Conservation (phyloP, 2,113 vertebrate genomes). For the Petromus typicus region DNA sequence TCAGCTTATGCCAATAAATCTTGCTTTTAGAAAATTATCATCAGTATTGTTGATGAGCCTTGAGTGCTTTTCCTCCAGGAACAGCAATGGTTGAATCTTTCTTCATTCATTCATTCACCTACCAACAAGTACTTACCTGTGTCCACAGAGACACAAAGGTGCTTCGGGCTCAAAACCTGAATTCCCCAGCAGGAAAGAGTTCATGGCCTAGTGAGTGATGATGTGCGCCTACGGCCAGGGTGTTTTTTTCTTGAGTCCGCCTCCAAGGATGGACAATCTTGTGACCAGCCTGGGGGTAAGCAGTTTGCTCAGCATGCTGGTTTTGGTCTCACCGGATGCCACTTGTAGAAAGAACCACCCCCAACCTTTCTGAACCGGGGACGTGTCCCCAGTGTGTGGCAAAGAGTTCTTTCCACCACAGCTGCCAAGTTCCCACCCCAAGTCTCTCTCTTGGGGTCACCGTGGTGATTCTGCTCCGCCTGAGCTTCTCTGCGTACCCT, state of each 20-base stretch:
- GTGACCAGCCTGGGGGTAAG: neutral
- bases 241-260: neutral
- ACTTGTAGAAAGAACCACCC: neutral
- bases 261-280: neutral
- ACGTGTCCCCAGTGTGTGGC: neutral
- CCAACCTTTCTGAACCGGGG: neutral
- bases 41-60: neutral
- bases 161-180: slow-evolving; percentile 5
- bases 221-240: neutral
- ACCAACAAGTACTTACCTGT: neutral
- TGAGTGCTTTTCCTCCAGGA: neutral
- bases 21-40: neutral
- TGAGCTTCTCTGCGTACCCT: neutral
- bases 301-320: neutral
- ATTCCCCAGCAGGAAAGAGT: neutral
- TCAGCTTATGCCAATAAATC: neutral
- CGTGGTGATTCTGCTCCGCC: neutral
- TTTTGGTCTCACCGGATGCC: neutral
- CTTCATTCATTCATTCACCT: slow-evolving; percentile 13
- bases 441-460: neutral
- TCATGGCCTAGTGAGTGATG: neutral
- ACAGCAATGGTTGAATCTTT: slow-evolving; percentile 4
- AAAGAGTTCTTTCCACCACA: neutral
- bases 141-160: neutral
- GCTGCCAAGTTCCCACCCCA: neutral